phyloP scores from a whole-genome alignment of 2,113 vertebrate genomes.

The Tapirus terrestris region DNA sequence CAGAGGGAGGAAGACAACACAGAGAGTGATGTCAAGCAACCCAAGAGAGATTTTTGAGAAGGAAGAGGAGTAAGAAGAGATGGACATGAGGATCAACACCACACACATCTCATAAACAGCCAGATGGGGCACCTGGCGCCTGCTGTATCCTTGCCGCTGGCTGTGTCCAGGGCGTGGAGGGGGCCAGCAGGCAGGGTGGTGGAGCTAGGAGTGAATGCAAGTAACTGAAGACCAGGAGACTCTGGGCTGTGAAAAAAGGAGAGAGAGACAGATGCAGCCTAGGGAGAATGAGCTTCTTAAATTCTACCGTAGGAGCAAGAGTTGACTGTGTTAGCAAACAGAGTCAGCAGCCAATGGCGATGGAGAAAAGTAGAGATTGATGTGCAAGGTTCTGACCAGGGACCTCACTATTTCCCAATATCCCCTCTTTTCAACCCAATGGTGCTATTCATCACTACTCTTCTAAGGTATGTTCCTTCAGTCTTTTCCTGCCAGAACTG shows the following conservation, averaged over 20 bases:
- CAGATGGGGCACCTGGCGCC: background rate
- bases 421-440: background rate
- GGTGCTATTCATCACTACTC: background rate
- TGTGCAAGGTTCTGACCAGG: background rate
- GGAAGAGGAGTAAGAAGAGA: background rate
- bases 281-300: no score
- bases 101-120: no score
- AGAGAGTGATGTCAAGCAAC: background rate
- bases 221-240: background rate
- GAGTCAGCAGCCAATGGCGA: background rate
- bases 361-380: background rate
- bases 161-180: fast-evolving
- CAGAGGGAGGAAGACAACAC: background rate
- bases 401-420: fast-evolving
- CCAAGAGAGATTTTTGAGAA: background rate
- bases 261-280: background rate
- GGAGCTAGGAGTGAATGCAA: background rate
- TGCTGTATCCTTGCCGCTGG: fast-evolving
- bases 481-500: background rate
- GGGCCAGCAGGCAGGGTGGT: no score
- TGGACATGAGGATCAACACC: fast-evolving
- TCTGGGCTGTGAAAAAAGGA: background rate
- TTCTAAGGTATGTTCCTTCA: background rate
- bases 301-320: background rate
- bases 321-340: fast-evolving